Base-by-base conservation (phyloP, 1,140 invertebrate species). In the Lamellibrachia luymesi region DNA sequence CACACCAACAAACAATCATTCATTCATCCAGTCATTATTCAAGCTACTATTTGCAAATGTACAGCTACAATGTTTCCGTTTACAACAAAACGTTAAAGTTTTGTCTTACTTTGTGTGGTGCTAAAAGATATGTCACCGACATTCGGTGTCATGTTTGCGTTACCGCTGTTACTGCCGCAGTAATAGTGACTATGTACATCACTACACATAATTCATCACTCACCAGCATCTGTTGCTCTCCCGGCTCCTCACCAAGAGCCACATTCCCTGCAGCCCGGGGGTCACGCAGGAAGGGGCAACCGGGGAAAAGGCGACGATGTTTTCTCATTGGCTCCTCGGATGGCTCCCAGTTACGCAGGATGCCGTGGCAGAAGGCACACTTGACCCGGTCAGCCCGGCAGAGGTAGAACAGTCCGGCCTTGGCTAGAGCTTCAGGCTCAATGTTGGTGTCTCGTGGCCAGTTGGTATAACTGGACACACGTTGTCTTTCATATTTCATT, bases 351-450 rank as follows among this genome's bases (percentile, higher is more conserved):
- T 97, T 97, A 94, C 96, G 97, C 94, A 97, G 97, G 90, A 98
- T 96, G 92, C 97, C 98, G 94, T 97, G 97, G 96, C 98, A 98
- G 97, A 97, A 98, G 22, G 97, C 98, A 96, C 98, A 99, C 94
- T 98, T 97, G 51, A 98, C 98, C 94, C 98, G 97, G 96, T 99
- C 98, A 13, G 97, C 97, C 90, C 97, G 97, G 52, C 97, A 97
- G 96, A 94, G 93, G 93, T 95, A 95, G 90, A 94, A 94, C 90
- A 95, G 95, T n/a, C 95, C 93, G 1, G 91, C 93, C 38, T 92
- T n/a, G 6, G 52, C 52, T 56, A 56, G 52, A 13, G 52, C 6
- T 7, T 56, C 52, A 56, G 6, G 52, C 52, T 10, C 64, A 22
- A 80, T 80, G 64, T 80, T 80, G 13, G 64, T 80, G 64, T 80